These are phyloP conservation scores for Rapana venosa DNA, from an alignment of 2,888 invertebrate species.

Conservation along the genomic window DNA sequence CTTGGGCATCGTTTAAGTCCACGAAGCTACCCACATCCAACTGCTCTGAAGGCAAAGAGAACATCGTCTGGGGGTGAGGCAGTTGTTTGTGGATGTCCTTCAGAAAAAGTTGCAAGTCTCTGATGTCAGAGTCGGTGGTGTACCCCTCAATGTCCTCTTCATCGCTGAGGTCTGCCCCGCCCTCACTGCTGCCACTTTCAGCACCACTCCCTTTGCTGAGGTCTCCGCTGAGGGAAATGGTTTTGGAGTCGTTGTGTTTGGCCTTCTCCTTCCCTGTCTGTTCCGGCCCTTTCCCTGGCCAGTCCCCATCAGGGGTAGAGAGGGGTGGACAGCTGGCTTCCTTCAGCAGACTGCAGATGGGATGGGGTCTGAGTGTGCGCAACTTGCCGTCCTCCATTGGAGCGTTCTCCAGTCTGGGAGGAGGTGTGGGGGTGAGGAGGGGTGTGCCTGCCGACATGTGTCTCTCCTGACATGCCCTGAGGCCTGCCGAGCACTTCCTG, in stretches of 20 bases:
- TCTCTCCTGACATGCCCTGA: background rate
- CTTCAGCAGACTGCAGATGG: constrained; percentile 58
- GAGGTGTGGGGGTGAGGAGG: background rate
- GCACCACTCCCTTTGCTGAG: constrained; percentile 62
- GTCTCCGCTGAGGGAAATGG: constrained; percentile 45
- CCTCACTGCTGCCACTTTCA: constrained; percentile 55
- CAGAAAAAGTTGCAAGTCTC: constrained; percentile 57
- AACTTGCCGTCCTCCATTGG: constrained; percentile 58
- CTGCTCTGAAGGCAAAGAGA: constrained; percentile 66
- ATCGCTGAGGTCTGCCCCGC: constrained; percentile 27
- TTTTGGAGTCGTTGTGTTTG: background rate
- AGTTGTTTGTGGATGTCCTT: constrained; percentile 55
- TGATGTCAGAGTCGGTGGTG: constrained; percentile 56
- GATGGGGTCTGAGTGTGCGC: constrained; percentile 61
- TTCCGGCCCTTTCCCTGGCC: constrained; percentile 7
- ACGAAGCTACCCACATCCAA: constrained; percentile 66
- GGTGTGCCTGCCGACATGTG: background rate
- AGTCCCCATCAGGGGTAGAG: constrained; percentile 37
- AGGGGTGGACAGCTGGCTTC: constrained; percentile 2
- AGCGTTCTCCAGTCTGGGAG: constrained; percentile 49
- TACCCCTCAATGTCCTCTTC: constrained; percentile 58
- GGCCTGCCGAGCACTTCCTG: background rate
- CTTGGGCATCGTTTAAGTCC: constrained; percentile 61
- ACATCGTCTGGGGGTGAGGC: constrained; percentile 56
- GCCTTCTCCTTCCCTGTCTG: background rate